phyloP scores from a whole-genome alignment of 2,113 vertebrate species.

The Varanus komodoensis region DNA sequence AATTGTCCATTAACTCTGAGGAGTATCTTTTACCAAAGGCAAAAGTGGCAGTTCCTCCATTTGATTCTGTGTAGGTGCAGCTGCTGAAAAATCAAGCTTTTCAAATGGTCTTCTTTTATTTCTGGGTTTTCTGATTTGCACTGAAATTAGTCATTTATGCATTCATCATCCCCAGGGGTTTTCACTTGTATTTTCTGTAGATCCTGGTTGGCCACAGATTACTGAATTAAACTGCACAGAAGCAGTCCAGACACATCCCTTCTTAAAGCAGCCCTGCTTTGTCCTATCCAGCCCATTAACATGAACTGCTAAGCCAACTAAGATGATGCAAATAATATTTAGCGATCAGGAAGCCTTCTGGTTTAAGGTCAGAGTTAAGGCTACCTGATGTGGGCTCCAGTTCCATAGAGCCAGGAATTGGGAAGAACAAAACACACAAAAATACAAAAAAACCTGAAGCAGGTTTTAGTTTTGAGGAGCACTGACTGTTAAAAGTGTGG shows the following conservation, averaged over 20 bases:
- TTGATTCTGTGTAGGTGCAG: slow-evolving; percentile 7
- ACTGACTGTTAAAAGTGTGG: too few relatives aligned
- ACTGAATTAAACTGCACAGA: slow-evolving; percentile 54
- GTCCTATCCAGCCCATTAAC: neutral
- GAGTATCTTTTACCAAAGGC: slow-evolving; percentile 8
- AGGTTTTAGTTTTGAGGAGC: too few relatives aligned
- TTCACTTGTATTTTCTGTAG: slow-evolving; percentile 42
- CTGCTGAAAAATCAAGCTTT: slow-evolving; percentile 50
- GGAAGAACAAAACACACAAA: too few relatives aligned
- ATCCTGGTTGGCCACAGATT: slow-evolving; percentile 45
- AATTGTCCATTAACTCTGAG: neutral
- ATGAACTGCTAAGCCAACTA: neutral
- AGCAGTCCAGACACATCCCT: slow-evolving; percentile 47
- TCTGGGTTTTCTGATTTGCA: slow-evolving; percentile 62
- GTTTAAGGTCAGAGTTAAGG: too few relatives aligned
- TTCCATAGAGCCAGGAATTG: too few relatives aligned
- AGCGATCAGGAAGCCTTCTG: too few relatives aligned
- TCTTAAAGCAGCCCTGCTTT: slow-evolving; percentile 17
- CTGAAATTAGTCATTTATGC: slow-evolving; percentile 71
- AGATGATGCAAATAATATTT: neutral
- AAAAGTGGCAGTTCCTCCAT: neutral
- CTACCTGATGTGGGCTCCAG: too few relatives aligned
- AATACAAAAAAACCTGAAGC: too few relatives aligned
- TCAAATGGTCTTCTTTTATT: slow-evolving; percentile 63
- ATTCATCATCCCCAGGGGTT: slow-evolving; percentile 48